Evolutionary conservation across 2,113 vertebrate species (phyloP), one percentile per base, ranked within the genome.

Genomic region (Neodontobutis hainanensis): DNA sequence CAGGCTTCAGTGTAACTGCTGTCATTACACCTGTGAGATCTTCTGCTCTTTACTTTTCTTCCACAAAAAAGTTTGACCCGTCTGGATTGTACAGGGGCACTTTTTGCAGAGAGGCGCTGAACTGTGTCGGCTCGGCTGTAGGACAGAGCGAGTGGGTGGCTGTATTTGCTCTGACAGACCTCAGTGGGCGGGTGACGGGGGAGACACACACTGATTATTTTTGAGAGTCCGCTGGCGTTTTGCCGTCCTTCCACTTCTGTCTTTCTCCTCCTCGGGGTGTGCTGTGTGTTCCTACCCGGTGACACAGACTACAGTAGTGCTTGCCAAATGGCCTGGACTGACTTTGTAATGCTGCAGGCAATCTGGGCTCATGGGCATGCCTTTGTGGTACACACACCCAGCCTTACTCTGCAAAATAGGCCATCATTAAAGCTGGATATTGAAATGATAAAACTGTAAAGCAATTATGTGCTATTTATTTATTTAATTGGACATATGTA

Each of bases 171-270:
- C 68, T 52, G 78, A 85, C 77, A 77, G 81, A 74, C 57, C 69
- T 77, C 49, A 11, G 27, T 46, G 53, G 68, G 72, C 73, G 80
- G 71, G 77, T 64, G 65, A 81, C 1, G 50, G 40, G 50, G 40
- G 58, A 53, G 52, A 82, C 12, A 56, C 61, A 66, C 63, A 27
- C 19, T 58, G 78, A 85, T 85, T 85, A 80, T 82, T 80, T 76
- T 63, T 58, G 57, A 83, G 68, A 48, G 65, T 80, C 68, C 10
- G 7, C 69, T 78, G 75, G 72, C 51, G 16, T 68, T 75, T 50
- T 69, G 65, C 76, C 71, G 14, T 61, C 49, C 64, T 78, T 32
- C 19, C 46, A 50, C 40, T 47, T 60, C 61, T 40, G 16, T 50
- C 48, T 61, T 73, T 53, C 51, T 57, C 40, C 42, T 75, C 60